These are phyloP conservation scores for Botrylloides violaceus DNA, from an alignment of 23 tunicate species.

Conservation along the genomic window DNA sequence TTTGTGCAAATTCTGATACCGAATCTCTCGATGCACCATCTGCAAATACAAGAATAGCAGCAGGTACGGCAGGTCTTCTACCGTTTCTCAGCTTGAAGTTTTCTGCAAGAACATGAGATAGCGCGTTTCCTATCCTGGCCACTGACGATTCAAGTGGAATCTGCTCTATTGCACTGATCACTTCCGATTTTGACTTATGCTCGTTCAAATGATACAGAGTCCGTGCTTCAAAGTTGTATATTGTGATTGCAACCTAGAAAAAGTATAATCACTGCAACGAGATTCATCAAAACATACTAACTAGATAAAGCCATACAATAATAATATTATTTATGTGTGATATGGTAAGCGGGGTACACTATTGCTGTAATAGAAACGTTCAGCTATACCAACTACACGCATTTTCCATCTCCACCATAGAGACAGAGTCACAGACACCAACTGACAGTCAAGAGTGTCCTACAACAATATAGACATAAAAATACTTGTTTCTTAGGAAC, in stretches of 20 bases:
- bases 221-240: slow-evolving; percentile 15
- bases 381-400: background rate
- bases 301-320: too few relatives aligned
- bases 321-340: too few relatives aligned
- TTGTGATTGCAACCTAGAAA: slow-evolving; percentile 31
- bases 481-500: too few relatives aligned
- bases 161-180: slow-evolving; percentile 16
- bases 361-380: too few relatives aligned
- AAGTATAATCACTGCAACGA: too few relatives aligned
- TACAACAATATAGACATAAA: too few relatives aligned
- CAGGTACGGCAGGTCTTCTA: slow-evolving; percentile 32
- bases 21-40: slow-evolving; percentile 30
- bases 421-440: background rate
- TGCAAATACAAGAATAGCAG: slow-evolving; percentile 12
- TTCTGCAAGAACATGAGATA: background rate
- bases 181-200: slow-evolving; percentile 3
- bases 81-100: slow-evolving; percentile 14
- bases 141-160: background rate
- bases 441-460: too few relatives aligned
- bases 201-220: background rate
- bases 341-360: too few relatives aligned
- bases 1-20: background rate
- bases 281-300: too few relatives aligned
- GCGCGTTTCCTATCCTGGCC: background rate
- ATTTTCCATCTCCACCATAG: background rate